A percentile compares a stretch with the other conserved stretches of the same genome.
Conservation (phyloP, 1,140 invertebrate genomes). For the Pseudobourletiella spinata region DNA sequence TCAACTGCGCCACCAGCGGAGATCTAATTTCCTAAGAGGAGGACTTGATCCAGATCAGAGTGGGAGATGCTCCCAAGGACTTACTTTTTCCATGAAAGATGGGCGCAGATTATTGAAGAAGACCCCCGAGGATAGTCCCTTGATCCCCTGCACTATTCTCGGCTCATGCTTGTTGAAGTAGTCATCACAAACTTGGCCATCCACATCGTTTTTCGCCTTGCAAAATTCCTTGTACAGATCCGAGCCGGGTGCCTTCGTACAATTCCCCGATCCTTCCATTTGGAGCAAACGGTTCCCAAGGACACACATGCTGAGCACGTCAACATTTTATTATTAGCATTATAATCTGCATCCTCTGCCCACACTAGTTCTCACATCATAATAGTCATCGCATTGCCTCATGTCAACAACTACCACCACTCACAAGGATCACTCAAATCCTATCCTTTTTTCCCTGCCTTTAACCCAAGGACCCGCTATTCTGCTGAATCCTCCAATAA, state of each 20-base stretch:
- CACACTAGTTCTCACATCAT: too few species aligned
- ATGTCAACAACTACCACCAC: too few species aligned
- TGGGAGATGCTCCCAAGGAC: background rate
- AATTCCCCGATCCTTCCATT: slow-evolving; percentile 57
- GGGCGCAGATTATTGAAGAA: slow-evolving; percentile 53
- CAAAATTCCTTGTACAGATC: slow-evolving; percentile 60
- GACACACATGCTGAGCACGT: slow-evolving; percentile 69
- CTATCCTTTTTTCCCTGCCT: too few species aligned
- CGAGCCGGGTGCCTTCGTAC: slow-evolving; percentile 61
- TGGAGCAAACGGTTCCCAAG: slow-evolving; percentile 78
- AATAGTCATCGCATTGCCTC: too few species aligned
- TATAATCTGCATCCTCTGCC: too few species aligned
- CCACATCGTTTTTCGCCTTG: slow-evolving; percentile 42
- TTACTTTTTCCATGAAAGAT: slow-evolving; percentile 24
- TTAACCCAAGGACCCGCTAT: too few species aligned
- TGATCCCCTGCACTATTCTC: slow-evolving; percentile 55
- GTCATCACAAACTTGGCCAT: slow-evolving; percentile 55
- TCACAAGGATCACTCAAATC: too few species aligned
- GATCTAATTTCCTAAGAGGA: background rate
- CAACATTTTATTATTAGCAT: background rate
- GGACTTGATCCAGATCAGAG: background rate
- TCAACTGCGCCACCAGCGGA: background rate
- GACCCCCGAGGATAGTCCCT: slow-evolving; percentile 65
- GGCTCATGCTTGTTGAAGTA: slow-evolving; percentile 59
- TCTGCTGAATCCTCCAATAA: too few species aligned